These are phyloP conservation scores for Erpobdella octoculata DNA, from an alignment of 2,888 invertebrate species.

Conservation along the genomic window DNA sequence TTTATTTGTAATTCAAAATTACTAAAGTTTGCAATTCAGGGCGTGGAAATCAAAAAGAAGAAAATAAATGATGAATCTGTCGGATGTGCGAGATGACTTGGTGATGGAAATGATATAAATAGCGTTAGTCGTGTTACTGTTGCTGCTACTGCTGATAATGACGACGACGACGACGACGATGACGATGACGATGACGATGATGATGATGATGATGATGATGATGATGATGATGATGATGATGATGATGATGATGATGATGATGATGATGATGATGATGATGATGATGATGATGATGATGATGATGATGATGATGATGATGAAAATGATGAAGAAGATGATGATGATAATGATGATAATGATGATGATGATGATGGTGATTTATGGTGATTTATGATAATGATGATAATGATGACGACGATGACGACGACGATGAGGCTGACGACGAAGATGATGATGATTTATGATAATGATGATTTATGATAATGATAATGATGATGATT, in stretches of 20 bases:
- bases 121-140: neutral
- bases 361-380: neutral
- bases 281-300: neutral
- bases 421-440: neutral
- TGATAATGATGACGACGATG: neutral
- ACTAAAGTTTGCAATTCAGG: too few relatives aligned
- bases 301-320: conserved; percentile 9
- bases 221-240: neutral
- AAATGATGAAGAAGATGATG: neutral
- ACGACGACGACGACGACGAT: neutral
- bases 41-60: too few relatives aligned
- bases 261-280: conserved; percentile 11
- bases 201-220: neutral
- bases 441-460: neutral
- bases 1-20: too few relatives aligned
- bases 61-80: too few relatives aligned
- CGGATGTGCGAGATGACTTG: too few relatives aligned
- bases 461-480: neutral
- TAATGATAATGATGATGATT: too few relatives aligned
- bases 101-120: too few relatives aligned
- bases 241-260: neutral
- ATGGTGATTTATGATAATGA: too few relatives aligned
- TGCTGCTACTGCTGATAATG: neutral
- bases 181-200: conserved; percentile 1
- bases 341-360: conserved; percentile 8